These are phyloP conservation scores for Bergia puertoricense DNA, from an alignment of 92 coral and sea anemone genomes.

Conservation along the genomic window DNA sequence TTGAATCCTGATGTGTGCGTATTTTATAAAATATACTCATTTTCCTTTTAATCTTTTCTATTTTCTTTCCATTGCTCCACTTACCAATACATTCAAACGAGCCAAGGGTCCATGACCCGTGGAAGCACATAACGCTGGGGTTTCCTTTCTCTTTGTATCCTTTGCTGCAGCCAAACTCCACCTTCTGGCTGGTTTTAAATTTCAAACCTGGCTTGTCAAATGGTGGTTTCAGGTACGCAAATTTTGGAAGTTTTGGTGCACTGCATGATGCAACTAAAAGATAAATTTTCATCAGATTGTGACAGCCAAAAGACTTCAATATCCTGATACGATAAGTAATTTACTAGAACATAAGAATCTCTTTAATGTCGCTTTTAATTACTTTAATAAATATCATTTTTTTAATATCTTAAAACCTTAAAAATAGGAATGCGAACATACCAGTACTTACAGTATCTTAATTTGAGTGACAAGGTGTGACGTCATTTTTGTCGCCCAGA, in stretches of 20 bases:
- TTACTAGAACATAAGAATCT: neutral
- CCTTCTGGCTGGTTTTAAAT: constrained; percentile 68
- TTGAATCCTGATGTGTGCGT: too few species aligned
- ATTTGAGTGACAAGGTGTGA: too few species aligned
- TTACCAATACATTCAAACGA: constrained; percentile 81
- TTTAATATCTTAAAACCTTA: too few species aligned
- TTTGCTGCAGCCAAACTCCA: constrained; percentile 66
- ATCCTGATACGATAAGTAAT: neutral
- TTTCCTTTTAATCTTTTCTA: neutral
- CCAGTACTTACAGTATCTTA: too few species aligned
- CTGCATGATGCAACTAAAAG: constrained; percentile 33
- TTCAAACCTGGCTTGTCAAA: constrained; percentile 39
- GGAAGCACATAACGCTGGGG: constrained; percentile 61
- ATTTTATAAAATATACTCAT: too few species aligned
- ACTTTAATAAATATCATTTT: too few species aligned
- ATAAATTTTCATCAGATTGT: neutral
- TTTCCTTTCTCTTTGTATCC: constrained; percentile 64
- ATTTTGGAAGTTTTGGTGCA: constrained; percentile 61
- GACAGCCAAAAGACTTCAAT: neutral
- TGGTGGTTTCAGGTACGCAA: constrained; percentile 60
- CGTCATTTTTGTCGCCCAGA: too few species aligned
- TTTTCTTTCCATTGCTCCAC: neutral
- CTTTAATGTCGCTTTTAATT: too few species aligned
- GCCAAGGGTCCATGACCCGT: constrained; percentile 78
- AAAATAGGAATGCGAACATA: too few species aligned